Conservation (phyloP, 2,797 vertebrate genomes). For the Sandelia bainsii region DNA sequence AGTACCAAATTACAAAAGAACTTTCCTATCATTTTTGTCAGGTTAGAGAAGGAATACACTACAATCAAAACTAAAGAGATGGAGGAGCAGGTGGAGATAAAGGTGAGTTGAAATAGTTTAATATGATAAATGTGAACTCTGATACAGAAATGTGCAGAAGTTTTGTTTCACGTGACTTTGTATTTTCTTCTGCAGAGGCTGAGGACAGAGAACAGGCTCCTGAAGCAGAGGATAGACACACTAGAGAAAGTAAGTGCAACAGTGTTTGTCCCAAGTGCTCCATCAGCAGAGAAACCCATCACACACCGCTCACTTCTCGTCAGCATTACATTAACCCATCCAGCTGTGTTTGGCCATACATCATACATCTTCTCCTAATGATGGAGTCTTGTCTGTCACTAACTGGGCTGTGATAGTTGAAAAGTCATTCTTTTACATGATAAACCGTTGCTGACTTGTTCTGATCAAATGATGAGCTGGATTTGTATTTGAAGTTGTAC, state of each 20-base stretch:
- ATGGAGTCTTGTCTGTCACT: slow-evolving; percentile 64
- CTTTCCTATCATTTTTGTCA: slow-evolving; percentile 52
- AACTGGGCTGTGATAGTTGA: slow-evolving; percentile 63
- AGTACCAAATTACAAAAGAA: no score
- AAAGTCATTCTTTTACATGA: slow-evolving; percentile 24
- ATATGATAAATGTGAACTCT: not conserved
- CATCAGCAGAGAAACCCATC: slow-evolving; percentile 24
- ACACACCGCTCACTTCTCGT: slow-evolving; percentile 40
- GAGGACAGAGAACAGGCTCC: slow-evolving; percentile 95
- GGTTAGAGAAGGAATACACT: slow-evolving; percentile 99
- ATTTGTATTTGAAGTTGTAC: slow-evolving; percentile 28
- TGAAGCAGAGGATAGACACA: slow-evolving; percentile 98
- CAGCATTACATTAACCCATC: slow-evolving; percentile 65
- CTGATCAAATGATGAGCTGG: slow-evolving; percentile 2
- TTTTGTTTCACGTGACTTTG: not conserved
- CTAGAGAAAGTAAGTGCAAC: slow-evolving; percentile 95
- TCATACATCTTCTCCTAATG: slow-evolving; percentile 41
- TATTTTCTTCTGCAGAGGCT: slow-evolving; percentile 87
- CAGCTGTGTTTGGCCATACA: slow-evolving; percentile 48
- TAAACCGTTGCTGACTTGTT: slow-evolving; percentile 17
- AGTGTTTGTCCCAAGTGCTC: not conserved
- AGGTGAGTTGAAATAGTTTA: slow-evolving; percentile 83
- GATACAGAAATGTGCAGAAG: not conserved
- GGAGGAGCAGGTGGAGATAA: slow-evolving; percentile 99
- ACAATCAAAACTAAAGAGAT: slow-evolving; percentile 99